Conservation (phyloP, 1,140 invertebrate genomes). For the Samia ricini region DNA sequence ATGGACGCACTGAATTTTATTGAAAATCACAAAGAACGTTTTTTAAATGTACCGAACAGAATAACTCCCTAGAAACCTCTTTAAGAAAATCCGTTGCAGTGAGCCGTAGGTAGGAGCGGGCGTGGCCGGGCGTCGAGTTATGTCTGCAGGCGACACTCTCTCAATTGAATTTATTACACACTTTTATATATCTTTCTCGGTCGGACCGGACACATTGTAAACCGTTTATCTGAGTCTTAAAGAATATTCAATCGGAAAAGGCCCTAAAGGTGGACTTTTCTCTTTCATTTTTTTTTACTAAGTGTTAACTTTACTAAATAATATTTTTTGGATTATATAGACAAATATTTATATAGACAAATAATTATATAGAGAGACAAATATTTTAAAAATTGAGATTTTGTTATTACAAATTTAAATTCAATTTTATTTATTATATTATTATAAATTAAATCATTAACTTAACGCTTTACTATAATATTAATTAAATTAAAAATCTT, state of each 20-base stretch:
- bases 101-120: conserved; percentile 9
- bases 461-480: not conserved
- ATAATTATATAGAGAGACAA: too few relatives aligned
- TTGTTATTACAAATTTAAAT: not conserved
- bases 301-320: not conserved
- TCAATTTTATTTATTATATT: not conserved
- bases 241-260: conserved; percentile 4
- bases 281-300: not conserved
- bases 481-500: too few relatives aligned
- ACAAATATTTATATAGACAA: too few relatives aligned
- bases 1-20: not conserved
- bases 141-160: conserved; percentile 43
- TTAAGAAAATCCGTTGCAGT: not conserved
- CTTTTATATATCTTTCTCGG: conserved; percentile 25
- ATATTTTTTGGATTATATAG: too few relatives aligned
- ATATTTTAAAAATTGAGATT: too few relatives aligned
- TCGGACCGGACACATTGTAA: conserved; percentile 17
- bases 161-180: conserved; percentile 46
- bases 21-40: not conserved
- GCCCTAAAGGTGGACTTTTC: not conserved
- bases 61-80: not conserved
- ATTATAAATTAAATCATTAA: not conserved
- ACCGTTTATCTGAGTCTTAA: conserved; percentile 24
- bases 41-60: not conserved
- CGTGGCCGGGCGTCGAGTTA: conserved; percentile 24